Percentiles rank a stretch among this genome's conserved stretches.
Conservation (phyloP, 2,113 vertebrate genomes). For the Gopherus flavomarginatus region DNA sequence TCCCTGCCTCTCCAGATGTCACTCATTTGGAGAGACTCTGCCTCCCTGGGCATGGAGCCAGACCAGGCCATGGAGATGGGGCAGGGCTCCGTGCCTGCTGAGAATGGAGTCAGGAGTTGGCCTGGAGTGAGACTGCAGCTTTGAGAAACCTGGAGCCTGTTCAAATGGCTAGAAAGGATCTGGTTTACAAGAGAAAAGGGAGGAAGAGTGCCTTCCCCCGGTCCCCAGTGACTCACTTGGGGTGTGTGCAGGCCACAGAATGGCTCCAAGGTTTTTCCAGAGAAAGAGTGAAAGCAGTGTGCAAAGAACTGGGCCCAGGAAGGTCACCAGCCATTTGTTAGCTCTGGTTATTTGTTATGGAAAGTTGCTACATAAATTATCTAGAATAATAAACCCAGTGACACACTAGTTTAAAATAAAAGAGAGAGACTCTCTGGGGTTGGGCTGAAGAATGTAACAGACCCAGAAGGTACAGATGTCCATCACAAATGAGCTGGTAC, state of each 20-base stretch:
- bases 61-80: not conserved
- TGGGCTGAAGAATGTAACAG: not conserved
- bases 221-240: not conserved
- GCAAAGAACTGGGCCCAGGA: slow-evolving; percentile 23
- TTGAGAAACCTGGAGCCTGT: not conserved
- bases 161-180: not conserved
- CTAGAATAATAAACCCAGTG: slow-evolving; percentile 46
- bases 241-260: not conserved
- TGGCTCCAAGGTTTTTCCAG: not conserved
- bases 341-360: slow-evolving; percentile 45
- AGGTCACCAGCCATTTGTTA: slow-evolving; percentile 34
- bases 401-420: not conserved
- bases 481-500: slow-evolving; percentile 52
- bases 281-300: not conserved
- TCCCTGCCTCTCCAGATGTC: not conserved
- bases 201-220: not conserved
- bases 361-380: slow-evolving; percentile 52
- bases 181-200: not conserved
- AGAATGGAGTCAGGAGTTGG: not conserved
- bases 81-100: not conserved
- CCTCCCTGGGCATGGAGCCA: not conserved
- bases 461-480: not conserved
- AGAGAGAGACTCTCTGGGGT: not conserved
- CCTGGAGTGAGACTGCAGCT: not conserved
- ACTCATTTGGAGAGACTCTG: not conserved